Base-by-base conservation (phyloP, 2,888 invertebrate genomes). In the Chalcis sispes region DNA sequence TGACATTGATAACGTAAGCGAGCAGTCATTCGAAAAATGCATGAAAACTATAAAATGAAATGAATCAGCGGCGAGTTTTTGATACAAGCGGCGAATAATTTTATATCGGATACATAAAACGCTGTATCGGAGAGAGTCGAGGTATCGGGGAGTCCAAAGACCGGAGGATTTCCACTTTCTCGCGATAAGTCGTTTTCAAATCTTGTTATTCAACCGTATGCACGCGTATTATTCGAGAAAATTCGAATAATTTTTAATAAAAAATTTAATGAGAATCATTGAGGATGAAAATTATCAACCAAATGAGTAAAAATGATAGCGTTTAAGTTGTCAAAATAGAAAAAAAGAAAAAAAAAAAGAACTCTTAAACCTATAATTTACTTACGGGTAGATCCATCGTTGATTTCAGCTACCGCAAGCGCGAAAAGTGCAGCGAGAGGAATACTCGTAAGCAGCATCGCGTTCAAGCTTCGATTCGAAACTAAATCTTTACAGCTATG, bases 81-180 rank as follows among this genome's bases (percentile, higher is more conserved):
- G 36, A 36, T 36, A 36, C 10, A 36, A 4, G 10, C 18, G 2
- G 18, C 50, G 4, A 18, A 20, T 46, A 10, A 46, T 10, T 2
- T 46, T 46, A 10, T 15, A 46, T 15, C n/a, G n/a, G 15, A 15
- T 46, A 46, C n/a, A 46, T 46, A 46, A 10, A n/a, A 5, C n/a
- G 2, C 2, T n/a, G 46, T n/a, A 7, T 50, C 52, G 54, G 42
- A 40, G 62, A 65, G 66, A 66, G 67, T 67, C 52, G 25, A 7
- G 1, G 42, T 58, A 20, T 25, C 46, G 52, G 27, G 52, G 50
- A 52, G 66, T 36, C 52, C 66, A 78, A 74, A 77, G 78, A 78
- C 78, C 75, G 72, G 72, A n/a, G 42, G 64, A 65, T 77, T 80
- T 79, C 72, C 76, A 79, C 80, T 80, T 80, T 80, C 80, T 80